Conservation (phyloP, 2,113 vertebrate species). For the human (Homo sapiens) region DNA sequence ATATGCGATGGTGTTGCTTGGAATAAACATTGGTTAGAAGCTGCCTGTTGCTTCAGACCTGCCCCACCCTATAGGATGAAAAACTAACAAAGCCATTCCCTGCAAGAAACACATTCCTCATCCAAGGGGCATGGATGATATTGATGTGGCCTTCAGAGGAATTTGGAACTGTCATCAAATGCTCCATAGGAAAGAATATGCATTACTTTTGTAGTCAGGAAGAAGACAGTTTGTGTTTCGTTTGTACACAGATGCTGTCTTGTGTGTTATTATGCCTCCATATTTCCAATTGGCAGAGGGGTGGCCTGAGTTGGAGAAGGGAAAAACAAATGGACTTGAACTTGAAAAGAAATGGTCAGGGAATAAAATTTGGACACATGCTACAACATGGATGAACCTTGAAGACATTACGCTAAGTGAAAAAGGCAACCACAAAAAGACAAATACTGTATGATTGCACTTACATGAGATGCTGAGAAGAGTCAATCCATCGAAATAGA, state of each 20-base stretch:
- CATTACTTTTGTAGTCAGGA: background rate
- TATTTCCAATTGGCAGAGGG: background rate
- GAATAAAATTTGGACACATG: background rate
- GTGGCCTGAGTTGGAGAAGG: background rate
- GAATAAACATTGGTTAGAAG: background rate
- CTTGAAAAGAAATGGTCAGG: background rate
- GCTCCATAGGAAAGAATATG: background rate
- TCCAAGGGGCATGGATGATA: background rate
- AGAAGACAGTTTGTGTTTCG: background rate
- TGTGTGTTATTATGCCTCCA: background rate
- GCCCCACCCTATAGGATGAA: background rate
- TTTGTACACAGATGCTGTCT: background rate
- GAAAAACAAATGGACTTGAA: background rate
- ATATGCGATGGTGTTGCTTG: no score
- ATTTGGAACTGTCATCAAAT: background rate
- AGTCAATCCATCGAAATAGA: background rate
- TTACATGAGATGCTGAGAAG: rapidly evolving
- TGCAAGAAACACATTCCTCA: background rate
- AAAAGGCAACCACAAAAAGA: background rate
- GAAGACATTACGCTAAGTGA: background rate
- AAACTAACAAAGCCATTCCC: background rate
- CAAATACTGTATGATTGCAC: rapidly evolving
- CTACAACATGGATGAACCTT: background rate
- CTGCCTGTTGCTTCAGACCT: slow-evolving; percentile 5
- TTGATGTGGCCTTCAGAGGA: background rate